phyloP scores from a whole-genome alignment of 1,140 invertebrate species.

The Apis florea region DNA sequence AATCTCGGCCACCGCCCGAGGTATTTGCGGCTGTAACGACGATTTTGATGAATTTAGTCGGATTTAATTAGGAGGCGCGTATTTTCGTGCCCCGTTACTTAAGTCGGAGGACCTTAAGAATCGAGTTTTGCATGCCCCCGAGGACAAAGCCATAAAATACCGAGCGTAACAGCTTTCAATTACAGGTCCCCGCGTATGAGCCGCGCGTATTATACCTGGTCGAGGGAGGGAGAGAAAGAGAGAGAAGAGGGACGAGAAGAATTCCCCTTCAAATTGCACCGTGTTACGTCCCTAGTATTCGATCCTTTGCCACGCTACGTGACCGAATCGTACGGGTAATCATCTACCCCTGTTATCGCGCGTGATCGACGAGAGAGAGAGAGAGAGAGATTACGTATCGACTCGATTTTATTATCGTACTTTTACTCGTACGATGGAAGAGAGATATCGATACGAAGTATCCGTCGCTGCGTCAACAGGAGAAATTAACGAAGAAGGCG shows the following conservation, averaged over 20 bases:
- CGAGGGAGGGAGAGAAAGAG: constrained; percentile 11
- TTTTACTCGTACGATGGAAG: too few relatives aligned
- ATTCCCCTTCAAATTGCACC: constrained; percentile 34
- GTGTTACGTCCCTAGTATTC: constrained; percentile 18
- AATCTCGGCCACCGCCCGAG: constrained; percentile 14
- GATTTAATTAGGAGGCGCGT: constrained; percentile 72
- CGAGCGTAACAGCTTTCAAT: constrained; percentile 76
- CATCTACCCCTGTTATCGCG: neutral
- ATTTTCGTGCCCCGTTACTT: constrained; percentile 67
- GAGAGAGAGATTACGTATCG: too few relatives aligned
- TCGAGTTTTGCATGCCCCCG: constrained; percentile 73
- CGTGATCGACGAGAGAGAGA: neutral
- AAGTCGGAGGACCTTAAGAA: constrained; percentile 65
- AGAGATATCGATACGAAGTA: too few relatives aligned
- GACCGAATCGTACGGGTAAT: constrained; percentile 27
- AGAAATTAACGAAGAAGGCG: too few relatives aligned
- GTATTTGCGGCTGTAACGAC: constrained; percentile 61
- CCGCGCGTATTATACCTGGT: constrained; percentile 13
- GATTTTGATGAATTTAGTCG: constrained; percentile 75
- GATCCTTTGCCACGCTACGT: constrained; percentile 20
- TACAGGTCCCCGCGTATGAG: constrained; percentile 63
- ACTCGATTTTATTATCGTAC: too few relatives aligned
- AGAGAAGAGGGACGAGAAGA: constrained; percentile 28
- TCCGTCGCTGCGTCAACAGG: too few relatives aligned
- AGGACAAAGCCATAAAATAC: constrained; percentile 75